Conservation (phyloP, 2,888 invertebrate species). For the Campoplex capitator region DNA sequence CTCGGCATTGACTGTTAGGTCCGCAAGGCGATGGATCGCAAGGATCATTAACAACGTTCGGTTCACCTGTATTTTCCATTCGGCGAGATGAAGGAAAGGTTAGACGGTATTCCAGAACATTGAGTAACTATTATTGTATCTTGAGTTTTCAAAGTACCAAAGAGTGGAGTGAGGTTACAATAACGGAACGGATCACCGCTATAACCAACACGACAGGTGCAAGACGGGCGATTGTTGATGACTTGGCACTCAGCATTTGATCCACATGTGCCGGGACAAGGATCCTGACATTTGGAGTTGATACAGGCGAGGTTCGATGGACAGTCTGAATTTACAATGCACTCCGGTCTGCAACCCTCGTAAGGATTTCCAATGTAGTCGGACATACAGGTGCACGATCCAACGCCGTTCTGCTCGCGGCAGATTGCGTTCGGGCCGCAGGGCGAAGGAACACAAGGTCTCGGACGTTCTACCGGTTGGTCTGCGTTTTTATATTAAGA, state of each 20-base stretch:
- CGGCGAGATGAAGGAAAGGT: conserved; percentile 79
- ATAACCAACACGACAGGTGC: conserved; percentile 87
- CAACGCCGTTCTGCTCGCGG: conserved; percentile 86
- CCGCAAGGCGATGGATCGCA: conserved; percentile 85
- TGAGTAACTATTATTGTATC: background rate
- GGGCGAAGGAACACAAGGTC: conserved; percentile 91
- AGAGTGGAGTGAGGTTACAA: conserved; percentile 85
- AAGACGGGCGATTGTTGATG: conserved; percentile 88
- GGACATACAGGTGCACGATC: conserved; percentile 86
- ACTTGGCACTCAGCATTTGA: conserved; percentile 88
- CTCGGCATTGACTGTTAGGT: conserved; percentile 83
- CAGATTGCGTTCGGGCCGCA: conserved; percentile 94
- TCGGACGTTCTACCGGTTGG: conserved; percentile 57
- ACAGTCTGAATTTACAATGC: conserved; percentile 88
- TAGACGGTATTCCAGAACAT: background rate
- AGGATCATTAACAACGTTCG: conserved; percentile 70
- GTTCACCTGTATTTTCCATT: conserved; percentile 74
- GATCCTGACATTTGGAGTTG: conserved; percentile 88
- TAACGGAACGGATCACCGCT: conserved; percentile 88
- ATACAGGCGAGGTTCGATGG: conserved; percentile 89
- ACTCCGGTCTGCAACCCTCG: conserved; percentile 89
- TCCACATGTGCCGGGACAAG: conserved; percentile 92
- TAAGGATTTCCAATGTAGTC: conserved; percentile 88
- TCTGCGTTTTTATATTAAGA: background rate
- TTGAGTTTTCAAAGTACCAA: conserved; percentile 84